A percentile compares a stretch with the other conserved stretches of the same genome.
Conservation (phyloP, 2,888 invertebrate genomes). For the Machimus rusticus region DNA sequence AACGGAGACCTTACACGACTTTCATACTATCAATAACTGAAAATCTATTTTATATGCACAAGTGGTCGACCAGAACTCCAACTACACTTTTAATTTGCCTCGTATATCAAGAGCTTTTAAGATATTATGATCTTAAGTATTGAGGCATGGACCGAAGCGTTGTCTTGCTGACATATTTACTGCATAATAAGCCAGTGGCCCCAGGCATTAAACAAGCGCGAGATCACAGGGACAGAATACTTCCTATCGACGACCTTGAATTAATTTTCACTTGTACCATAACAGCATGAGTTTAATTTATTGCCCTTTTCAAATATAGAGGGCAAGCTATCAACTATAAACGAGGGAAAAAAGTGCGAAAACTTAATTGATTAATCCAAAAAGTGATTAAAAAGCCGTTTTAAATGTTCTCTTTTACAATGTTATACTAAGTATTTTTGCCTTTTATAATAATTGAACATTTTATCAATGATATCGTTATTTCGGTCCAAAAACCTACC, state of each 20-base stretch:
- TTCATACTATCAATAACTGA: background rate
- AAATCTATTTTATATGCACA: background rate
- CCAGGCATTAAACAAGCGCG: background rate
- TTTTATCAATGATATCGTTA: too few relatives aligned
- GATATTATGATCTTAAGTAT: background rate
- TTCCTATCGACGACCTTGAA: background rate
- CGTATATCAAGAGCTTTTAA: background rate
- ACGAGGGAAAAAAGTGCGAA: background rate
- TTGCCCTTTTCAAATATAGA: background rate
- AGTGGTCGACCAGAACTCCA: background rate
- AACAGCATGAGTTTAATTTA: background rate
- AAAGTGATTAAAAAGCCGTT: too few relatives aligned
- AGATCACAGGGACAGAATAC: background rate
- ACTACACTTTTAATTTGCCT: background rate
- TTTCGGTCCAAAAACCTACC: too few relatives aligned
- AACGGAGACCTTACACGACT: background rate
- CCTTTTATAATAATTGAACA: too few relatives aligned
- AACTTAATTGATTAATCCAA: background rate
- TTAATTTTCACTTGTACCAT: background rate
- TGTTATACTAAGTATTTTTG: too few relatives aligned
- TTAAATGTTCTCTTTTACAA: too few relatives aligned
- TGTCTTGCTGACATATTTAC: background rate
- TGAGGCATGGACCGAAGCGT: background rate
- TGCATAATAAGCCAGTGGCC: background rate
- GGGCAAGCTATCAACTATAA: background rate